These are phyloP conservation scores for Pseudomyrmex cubaensis DNA, from an alignment of 1,140 invertebrate genomes.

Conservation along the genomic window DNA sequence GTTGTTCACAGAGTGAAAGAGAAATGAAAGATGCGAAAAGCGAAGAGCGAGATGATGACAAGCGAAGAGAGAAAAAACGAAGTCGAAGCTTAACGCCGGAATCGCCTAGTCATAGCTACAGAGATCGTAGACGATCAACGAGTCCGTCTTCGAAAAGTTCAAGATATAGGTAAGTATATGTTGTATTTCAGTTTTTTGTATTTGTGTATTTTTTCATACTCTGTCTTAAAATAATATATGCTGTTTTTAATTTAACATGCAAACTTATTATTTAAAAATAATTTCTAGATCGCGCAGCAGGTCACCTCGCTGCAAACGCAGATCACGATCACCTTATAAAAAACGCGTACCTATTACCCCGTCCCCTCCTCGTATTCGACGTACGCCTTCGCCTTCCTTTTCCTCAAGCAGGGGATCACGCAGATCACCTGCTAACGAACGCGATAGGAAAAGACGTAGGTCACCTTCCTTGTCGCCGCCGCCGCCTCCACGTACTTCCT, in stretches of 20 bases:
- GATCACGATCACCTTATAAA: constrained; percentile 82
- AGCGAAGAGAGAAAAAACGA: constrained; percentile 81
- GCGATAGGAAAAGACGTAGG: constrained; percentile 80
- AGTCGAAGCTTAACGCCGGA: constrained; percentile 82
- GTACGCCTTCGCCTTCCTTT: constrained; percentile 82
- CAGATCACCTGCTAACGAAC: constrained; percentile 78
- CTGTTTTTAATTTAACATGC: not conserved
- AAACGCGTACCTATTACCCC: constrained; percentile 82
- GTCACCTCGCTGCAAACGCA: constrained; percentile 82
- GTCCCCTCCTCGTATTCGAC: constrained; percentile 83
- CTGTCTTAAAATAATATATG: not conserved
- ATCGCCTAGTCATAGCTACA: constrained; percentile 79
- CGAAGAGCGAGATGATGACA: constrained; percentile 82
- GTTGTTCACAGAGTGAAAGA: constrained; percentile 77
- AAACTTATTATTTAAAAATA: constrained; percentile 14
- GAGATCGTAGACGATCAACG: constrained; percentile 80
- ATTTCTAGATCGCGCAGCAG: constrained; percentile 82
- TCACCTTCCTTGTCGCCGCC: constrained; percentile 82
- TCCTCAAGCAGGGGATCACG: constrained; percentile 78
- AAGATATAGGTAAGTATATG: constrained; percentile 78
- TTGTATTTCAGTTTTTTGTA: constrained; percentile 53
- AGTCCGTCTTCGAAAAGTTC: constrained; percentile 77
- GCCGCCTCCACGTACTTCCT: constrained; percentile 78
- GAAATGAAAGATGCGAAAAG: constrained; percentile 82
- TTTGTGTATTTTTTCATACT: not conserved